Evolutionary conservation across 2,797 vertebrate species (phyloP), one percentile per base, ranked within the genome.

Genomic region (Paratrypauchen microcephalus): DNA sequence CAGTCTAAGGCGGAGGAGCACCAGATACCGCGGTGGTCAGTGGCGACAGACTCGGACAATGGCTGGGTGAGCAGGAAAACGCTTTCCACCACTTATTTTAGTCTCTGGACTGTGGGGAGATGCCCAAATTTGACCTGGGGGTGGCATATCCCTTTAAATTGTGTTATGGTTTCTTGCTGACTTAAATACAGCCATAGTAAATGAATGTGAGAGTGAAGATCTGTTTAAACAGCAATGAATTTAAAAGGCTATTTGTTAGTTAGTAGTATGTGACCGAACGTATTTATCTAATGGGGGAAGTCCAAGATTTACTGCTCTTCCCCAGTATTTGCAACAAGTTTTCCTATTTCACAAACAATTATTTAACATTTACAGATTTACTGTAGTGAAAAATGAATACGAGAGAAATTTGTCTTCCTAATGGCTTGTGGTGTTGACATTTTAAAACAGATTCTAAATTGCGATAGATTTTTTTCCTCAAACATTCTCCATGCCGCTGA

Each of bases 401-500:
- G 8, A 59, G 28, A 32, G 28, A 3, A 59, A 32, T 18, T 16
- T 19, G 5, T 15, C 26, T 52, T 32, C 15, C n/a, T 13, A 32
- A 28, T 21, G 13, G 24, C 39, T 36, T 36, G 19, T 60, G 7
- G 5, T 70, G 71, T 71, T 73, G 75, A 66, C 75, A 72, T 78
- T 72, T 79, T 19, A 57, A 2, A 75, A 69, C 74, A 50, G 30
- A 58, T 23, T 41, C 65, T 50, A 73, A 83, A 82, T 78, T 70
- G 61, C 58, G 16, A n/a, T 65, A 69, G 28, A 78, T 86, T 77
- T 81, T 81, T 52, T 56, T 77, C 2, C 60, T 39, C 55, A 72
- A 36, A 36, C 56, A 12, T 76, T 76, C n/a, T 83, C 83, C 82
- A 84, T 86, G 85, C 88, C 82, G 84, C 87, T 86, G 84, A 87